These are phyloP conservation scores for Arge pagana DNA, from an alignment of 2,888 invertebrate genomes.

Conservation along the genomic window DNA sequence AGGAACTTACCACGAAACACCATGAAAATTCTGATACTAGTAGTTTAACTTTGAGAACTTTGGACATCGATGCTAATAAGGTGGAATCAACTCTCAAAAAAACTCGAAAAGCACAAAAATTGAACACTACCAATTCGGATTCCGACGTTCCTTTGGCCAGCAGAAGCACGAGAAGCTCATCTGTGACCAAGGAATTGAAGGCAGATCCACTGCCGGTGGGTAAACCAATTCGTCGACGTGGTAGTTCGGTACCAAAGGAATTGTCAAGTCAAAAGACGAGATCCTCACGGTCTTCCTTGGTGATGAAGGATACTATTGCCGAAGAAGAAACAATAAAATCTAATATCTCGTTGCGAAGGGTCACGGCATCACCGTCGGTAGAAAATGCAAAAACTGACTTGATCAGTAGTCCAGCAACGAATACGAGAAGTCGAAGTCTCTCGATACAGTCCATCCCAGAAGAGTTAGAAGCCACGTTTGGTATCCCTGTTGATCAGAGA, in stretches of 20 bases:
- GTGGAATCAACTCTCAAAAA: background rate
- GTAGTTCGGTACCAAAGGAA: conserved; percentile 45
- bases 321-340: conserved; percentile 30
- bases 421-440: conserved; percentile 38
- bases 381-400: conserved; percentile 1
- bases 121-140: conserved; percentile 1
- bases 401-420: conserved; percentile 32
- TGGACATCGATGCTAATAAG: background rate
- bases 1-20: conserved; percentile 29
- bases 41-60: conserved; percentile 4
- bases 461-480: conserved; percentile 29
- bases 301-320: conserved; percentile 35
- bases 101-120: conserved; percentile 1
- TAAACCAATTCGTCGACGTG: conserved; percentile 31
- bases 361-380: background rate
- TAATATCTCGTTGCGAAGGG: conserved; percentile 10
- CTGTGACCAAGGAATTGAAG: conserved; percentile 27
- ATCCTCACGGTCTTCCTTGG: conserved; percentile 33
- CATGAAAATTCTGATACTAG: conserved; percentile 3
- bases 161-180: conserved; percentile 28
- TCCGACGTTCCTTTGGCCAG: background rate
- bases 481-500: conserved; percentile 25
- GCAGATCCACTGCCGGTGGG: conserved; percentile 2
- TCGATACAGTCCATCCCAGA: conserved; percentile 47
- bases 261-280: conserved; percentile 22